Evolutionary conservation across 1,140 invertebrate genomes (phyloP).

Genomic region (Lycorma delicatula): DNA sequence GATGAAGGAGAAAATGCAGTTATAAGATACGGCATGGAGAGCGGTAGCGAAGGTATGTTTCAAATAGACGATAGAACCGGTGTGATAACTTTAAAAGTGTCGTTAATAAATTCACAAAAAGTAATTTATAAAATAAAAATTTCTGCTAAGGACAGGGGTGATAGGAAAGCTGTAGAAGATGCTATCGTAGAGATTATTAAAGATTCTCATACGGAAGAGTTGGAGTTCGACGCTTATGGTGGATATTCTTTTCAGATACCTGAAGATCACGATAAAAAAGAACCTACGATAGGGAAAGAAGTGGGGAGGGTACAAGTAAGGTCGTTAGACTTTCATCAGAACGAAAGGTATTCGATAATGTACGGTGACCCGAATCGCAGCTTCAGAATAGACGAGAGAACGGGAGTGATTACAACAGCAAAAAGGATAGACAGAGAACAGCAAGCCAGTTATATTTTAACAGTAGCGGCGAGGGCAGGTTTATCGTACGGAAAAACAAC

Average conservation of each 20-base stretch:
- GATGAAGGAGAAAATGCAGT: constrained; percentile 77
- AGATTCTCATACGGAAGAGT: constrained; percentile 53
- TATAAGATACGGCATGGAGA: constrained; percentile 65
- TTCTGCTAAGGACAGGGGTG: constrained; percentile 69
- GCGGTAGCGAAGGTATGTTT: constrained; percentile 68
- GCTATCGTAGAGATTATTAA: constrained; percentile 75
- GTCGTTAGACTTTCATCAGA: constrained; percentile 38
- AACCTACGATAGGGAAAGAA: constrained; percentile 48
- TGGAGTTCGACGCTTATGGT: constrained; percentile 62
- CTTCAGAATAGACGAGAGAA: constrained; percentile 70
- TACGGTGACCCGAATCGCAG: constrained; percentile 68
- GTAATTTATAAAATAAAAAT: constrained; percentile 61
- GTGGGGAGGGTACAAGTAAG: constrained; percentile 66
- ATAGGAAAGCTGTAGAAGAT: constrained; percentile 55
- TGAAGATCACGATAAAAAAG: constrained; percentile 56
- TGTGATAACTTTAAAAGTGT: constrained; percentile 55
- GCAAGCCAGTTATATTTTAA: constrained; percentile 63
- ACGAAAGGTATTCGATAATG: constrained; percentile 67
- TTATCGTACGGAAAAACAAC: constrained; percentile 58
- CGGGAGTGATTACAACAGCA: constrained; percentile 69
- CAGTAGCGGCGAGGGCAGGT: constrained; percentile 60
- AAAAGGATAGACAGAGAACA: constrained; percentile 77
- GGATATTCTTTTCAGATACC: constrained; percentile 71
- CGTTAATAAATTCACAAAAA: constrained; percentile 51
- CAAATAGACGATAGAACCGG: constrained; percentile 67